Base-by-base conservation (phyloP, 2,113 vertebrate species). In the Ailurus styani region DNA sequence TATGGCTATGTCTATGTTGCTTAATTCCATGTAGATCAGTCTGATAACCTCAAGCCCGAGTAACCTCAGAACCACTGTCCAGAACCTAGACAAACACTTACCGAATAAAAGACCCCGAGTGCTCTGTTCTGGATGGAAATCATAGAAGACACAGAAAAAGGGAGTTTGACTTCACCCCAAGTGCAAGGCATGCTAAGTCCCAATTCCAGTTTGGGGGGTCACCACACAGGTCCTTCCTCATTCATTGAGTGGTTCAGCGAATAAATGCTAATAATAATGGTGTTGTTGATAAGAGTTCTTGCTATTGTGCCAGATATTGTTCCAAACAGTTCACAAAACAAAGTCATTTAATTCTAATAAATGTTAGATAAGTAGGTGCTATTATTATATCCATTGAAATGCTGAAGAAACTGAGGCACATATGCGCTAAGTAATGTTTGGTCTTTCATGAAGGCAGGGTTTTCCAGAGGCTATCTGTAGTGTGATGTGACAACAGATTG, bases 1-100 rank as follows among this genome's bases (percentile, higher is more conserved):
- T 25, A 7, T 6, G 25, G 5, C 11, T 78, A 0, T 10, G 13
- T 12, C 25, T 87, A 7, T 23, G 40, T 55, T 34, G 29, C 23
- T 82, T 50, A 40, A 54, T 20, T 12, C 6, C 54, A 34, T 0
- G 1, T 5, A 40, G 42, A 21, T 20, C 0, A 0, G 4, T 17
- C 42, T 10, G 52, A 27, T 37, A 95, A 11, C 37, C 66, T 50
- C n/a, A 17, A 83, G 75, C 27, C 20, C 31, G 50, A 25, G 55
- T 25, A n/a, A 54, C 23, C 3, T 23, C 18, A 90, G n/a, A 29
- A 37, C 15, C 66, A 10, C 55, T 31, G 15, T 23, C 15, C n/a
- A 21, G 20, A 20, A 11, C 40, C 54, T 8, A 57, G 29, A 78
- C 34, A 13, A 54, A 0, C 1, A 3, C 31, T 64, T 52, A 77